Percentiles rank a stretch among this genome's conserved stretches.
These are phyloP conservation scores for Drosophila prostipennis DNA, from an alignment of 2,888 invertebrate species.

Conservation along the genomic window DNA sequence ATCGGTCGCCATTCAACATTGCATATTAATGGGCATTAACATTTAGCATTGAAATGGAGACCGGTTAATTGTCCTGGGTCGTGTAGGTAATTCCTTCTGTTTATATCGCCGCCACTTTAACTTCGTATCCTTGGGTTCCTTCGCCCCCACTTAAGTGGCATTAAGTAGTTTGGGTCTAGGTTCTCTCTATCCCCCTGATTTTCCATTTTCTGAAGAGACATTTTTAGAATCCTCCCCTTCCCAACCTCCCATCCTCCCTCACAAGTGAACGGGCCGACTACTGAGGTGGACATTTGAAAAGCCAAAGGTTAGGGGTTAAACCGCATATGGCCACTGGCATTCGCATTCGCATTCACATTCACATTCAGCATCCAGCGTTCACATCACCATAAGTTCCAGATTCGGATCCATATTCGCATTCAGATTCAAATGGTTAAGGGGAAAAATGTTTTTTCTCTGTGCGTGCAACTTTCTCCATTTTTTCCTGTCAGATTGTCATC, in stretches of 20 bases:
- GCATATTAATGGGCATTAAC: constrained; percentile 35
- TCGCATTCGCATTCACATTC: constrained; percentile 3
- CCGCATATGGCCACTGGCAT: constrained; percentile 18
- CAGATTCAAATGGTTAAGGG: constrained; percentile 7
- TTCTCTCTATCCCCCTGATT: background rate
- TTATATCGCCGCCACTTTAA: background rate
- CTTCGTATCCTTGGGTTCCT: too few relatives aligned
- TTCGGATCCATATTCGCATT: constrained; percentile 2
- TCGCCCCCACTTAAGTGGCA: constrained; percentile 1
- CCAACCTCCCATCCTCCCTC: background rate
- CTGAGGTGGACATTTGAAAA: constrained; percentile 8
- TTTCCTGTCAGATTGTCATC: constrained; percentile 5
- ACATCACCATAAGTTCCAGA: constrained; percentile 10
- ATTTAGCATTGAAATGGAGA: constrained; percentile 5
- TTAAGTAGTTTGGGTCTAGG: constrained; percentile 8
- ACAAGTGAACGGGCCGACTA: background rate
- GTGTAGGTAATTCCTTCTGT: background rate
- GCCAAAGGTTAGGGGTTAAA: constrained; percentile 31
- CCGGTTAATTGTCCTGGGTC: constrained; percentile 19
- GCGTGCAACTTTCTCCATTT: constrained; percentile 13
- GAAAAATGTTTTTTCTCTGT: constrained; percentile 4
- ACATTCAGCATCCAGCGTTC: background rate
- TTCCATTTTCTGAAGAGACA: constrained; percentile 7
- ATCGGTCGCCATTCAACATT: constrained; percentile 14
- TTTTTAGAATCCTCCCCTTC: constrained; percentile 9